Evolutionary conservation across 2,113 vertebrate species (phyloP), one percentile per base, ranked within the genome.

Genomic region (Heloderma charlesbogerti): DNA sequence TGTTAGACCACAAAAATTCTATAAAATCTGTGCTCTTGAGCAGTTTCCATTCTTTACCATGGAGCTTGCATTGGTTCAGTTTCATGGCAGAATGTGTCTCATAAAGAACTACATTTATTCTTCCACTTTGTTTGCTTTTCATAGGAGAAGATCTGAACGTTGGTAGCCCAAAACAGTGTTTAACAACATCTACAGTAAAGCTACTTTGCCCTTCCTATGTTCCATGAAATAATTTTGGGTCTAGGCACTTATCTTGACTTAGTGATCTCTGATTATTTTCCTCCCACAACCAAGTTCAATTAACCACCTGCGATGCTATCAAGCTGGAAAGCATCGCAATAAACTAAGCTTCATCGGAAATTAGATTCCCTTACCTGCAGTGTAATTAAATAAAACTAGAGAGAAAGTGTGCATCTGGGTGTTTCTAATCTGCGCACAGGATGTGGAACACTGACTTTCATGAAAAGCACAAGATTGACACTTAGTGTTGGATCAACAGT

Each of bases 361-460:
- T 94, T 90, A 94, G 93, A 96, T 91, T 95, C 93, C 75, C 67
- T 63, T 57, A 92, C 72, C 74, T 93, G 60, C 93, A 93, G 91
- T 74, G 72, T 87, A 91, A 92, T 88, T 90, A 88, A 94, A 89
- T 90, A 88, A 95, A 92, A 89, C 67, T 89, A 86, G 66, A 90
- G 54, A 95, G 93, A 94, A 92, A 94, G 1, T 85, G 83, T 87
- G 91, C 67, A 90, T 86, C 85, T 87, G 93, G 91, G 94, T 88
- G 85, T 83, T 89, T 88, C 90, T 93, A 92, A 93, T 91, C 91
- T 87, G 90, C 89, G 90, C 80, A 88, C 72, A 77, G 63, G 78
- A 88, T 93, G 88, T 88, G 92, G 92, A 93, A 93, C 92, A 94
- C 74, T 95, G 91, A 91, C 87, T 93, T 95, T 94, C 92, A 91